A percentile compares a stretch with the other conserved stretches of the same genome.
Evolutionary conservation across 2,888 invertebrate genomes (phyloP).

Genomic region (Pherbina coryleti): DNA sequence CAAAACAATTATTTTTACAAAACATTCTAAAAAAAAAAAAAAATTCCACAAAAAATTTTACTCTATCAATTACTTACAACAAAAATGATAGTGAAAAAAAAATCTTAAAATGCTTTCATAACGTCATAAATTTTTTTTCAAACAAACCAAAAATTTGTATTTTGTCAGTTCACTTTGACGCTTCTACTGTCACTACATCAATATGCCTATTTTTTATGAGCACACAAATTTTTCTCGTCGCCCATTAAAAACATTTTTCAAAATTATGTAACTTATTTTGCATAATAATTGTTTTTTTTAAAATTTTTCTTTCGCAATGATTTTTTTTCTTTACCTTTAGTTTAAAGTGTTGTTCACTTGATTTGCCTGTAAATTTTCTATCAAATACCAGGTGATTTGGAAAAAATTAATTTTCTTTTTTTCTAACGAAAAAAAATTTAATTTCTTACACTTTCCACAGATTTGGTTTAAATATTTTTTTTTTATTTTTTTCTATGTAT

Average conservation of each 20-base stretch:
- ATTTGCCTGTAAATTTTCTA: background rate
- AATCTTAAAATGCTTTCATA: no score
- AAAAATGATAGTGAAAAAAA: no score
- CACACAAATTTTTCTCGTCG: background rate
- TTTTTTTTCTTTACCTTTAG: background rate
- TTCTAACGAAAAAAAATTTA: background rate
- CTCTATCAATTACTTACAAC: no score
- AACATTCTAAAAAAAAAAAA: no score
- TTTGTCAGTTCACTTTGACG: background rate
- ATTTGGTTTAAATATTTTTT: background rate
- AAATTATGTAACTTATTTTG: constrained; percentile 18
- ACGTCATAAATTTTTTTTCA: no score
- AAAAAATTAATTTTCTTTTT: background rate
- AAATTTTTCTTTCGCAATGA: background rate
- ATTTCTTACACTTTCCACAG: background rate
- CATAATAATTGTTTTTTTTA: background rate
- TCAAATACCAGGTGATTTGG: background rate
- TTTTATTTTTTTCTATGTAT: background rate
- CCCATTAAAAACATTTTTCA: background rate
- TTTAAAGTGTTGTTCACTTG: background rate
- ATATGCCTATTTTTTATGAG: background rate
- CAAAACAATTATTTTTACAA: no score
- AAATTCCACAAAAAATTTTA: no score
- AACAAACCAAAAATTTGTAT: background rate
- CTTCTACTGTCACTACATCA: background rate